These are phyloP conservation scores for Saturnia pavonia DNA, from an alignment of 2,888 invertebrate genomes.

Conservation along the genomic window DNA sequence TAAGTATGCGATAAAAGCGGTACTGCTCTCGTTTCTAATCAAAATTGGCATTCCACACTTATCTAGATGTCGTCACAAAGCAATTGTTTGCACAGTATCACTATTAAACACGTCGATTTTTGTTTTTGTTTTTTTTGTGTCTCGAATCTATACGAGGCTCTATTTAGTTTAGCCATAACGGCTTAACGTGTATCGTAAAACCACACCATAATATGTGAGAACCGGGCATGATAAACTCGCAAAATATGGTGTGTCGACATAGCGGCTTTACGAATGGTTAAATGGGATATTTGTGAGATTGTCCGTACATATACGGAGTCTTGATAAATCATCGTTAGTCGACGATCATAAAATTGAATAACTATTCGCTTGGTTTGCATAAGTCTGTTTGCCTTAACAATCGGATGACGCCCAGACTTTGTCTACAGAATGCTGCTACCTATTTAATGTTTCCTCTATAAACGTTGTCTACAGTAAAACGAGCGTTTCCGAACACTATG, in stretches of 20 bases:
- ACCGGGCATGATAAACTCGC: slow-evolving; percentile 45
- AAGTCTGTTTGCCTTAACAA: slow-evolving; percentile 61
- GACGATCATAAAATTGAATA: slow-evolving; percentile 63
- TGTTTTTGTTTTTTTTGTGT: slow-evolving; percentile 29
- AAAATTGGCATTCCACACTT: slow-evolving; percentile 74
- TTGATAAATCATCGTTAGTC: slow-evolving; percentile 58
- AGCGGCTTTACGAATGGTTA: slow-evolving; percentile 45
- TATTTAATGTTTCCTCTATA: slow-evolving; percentile 65
- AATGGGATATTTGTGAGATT: slow-evolving; percentile 54
- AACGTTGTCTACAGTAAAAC: slow-evolving; percentile 53
- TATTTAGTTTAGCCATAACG: slow-evolving; percentile 33
- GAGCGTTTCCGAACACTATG: slow-evolving; percentile 54
- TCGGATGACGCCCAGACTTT: slow-evolving; percentile 53
- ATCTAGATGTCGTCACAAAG: slow-evolving; percentile 63
- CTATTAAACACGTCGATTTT: slow-evolving; percentile 28
- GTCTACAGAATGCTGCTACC: slow-evolving; percentile 60
- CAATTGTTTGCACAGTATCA: slow-evolving; percentile 57
- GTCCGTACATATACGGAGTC: slow-evolving; percentile 53
- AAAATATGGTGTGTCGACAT: slow-evolving; percentile 55
- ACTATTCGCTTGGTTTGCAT: slow-evolving; percentile 70
- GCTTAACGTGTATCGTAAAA: slow-evolving; percentile 28
- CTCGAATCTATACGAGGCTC: slow-evolving; percentile 22
- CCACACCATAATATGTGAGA: slow-evolving; percentile 34
- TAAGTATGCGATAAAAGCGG: slow-evolving; percentile 66
- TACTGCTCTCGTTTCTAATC: slow-evolving; percentile 73